Evolutionary conservation across 92 coral and sea anemone genomes (phyloP).

Genomic region (Nematostella vectensis): DNA sequence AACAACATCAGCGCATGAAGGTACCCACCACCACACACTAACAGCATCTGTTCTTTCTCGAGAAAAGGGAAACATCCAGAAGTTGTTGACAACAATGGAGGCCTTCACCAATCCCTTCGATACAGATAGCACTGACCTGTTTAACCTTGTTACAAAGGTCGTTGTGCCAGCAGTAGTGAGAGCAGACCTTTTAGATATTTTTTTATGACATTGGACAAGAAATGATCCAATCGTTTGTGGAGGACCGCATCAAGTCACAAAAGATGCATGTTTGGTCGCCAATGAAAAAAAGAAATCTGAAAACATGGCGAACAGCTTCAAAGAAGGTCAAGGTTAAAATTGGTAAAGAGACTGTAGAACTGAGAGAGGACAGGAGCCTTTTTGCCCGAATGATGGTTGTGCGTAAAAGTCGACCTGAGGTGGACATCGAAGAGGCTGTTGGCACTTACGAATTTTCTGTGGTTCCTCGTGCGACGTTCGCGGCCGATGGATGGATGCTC

Average conservation of each 20-base stretch:
- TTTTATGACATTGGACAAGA: constrained; percentile 15
- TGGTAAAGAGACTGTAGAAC: constrained; percentile 19
- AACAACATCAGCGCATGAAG: constrained; percentile 11
- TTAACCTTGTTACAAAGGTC: constrained; percentile 35
- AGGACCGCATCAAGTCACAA: constrained; percentile 16
- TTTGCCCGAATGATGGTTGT: constrained; percentile 34
- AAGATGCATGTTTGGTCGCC: constrained; percentile 29
- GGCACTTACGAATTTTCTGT: constrained; percentile 35
- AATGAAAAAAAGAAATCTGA: constrained; percentile 33
- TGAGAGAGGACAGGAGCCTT: constrained; percentile 28
- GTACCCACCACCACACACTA: constrained; percentile 31
- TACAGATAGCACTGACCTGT: constrained; percentile 9
- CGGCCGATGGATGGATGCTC: constrained; percentile 48
- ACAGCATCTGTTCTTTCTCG: constrained; percentile 19
- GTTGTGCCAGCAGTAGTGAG: constrained; percentile 24
- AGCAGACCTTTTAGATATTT: constrained; percentile 12
- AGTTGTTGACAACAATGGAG: constrained; percentile 21
- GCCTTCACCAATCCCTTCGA: constrained; percentile 32
- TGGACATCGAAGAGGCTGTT: constrained; percentile 33
- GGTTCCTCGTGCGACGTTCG: constrained; percentile 39
- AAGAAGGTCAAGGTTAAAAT: constrained; percentile 17
- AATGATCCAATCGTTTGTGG: constrained; percentile 20
- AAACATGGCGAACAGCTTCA: constrained; percentile 15
- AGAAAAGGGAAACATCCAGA: constrained; percentile 38
- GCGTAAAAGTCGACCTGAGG: constrained; percentile 36